phyloP scores from a whole-genome alignment of 1,140 invertebrate species.

The Bombus fervidus region DNA sequence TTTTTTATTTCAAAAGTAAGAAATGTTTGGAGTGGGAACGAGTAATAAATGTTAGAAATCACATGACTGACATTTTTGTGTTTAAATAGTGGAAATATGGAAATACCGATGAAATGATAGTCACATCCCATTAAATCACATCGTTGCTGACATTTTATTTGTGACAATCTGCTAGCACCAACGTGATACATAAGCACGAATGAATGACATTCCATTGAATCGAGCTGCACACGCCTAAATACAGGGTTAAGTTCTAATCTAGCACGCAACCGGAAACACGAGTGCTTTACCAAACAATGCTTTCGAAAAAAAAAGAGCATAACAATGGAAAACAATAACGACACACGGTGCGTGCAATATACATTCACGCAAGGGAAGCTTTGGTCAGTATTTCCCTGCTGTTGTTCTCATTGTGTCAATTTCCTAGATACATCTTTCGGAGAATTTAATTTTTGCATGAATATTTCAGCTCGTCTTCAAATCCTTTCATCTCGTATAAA shows the following conservation, averaged over 20 bases:
- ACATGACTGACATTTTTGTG: neutral
- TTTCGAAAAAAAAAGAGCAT: slow-evolving; percentile 40
- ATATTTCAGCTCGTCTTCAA: neutral
- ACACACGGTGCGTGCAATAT: slow-evolving; percentile 47
- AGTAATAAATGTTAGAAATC: neutral
- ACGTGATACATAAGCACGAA: neutral
- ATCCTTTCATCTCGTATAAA: too few species aligned
- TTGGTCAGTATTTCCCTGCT: slow-evolving; percentile 28
- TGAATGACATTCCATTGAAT: slow-evolving; percentile 50
- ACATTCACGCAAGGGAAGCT: slow-evolving; percentile 59
- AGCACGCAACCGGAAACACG: slow-evolving; percentile 63
- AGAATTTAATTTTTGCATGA: neutral
- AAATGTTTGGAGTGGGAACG: neutral
- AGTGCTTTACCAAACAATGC: slow-evolving; percentile 58
- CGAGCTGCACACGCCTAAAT: slow-evolving; percentile 52
- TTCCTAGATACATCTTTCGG: slow-evolving; percentile 33
- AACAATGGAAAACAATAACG: slow-evolving; percentile 56
- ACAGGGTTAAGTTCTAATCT: slow-evolving; percentile 50
- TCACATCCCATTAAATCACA: slow-evolving; percentile 3
- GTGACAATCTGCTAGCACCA: neutral
- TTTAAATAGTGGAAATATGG: neutral
- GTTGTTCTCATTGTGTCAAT: slow-evolving; percentile 28
- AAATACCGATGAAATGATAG: neutral
- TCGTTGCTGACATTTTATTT: neutral
- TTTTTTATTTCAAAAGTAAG: neutral